These are phyloP conservation scores for Antigone vipio DNA, from an alignment of 2,113 vertebrate genomes.

Conservation along the genomic window DNA sequence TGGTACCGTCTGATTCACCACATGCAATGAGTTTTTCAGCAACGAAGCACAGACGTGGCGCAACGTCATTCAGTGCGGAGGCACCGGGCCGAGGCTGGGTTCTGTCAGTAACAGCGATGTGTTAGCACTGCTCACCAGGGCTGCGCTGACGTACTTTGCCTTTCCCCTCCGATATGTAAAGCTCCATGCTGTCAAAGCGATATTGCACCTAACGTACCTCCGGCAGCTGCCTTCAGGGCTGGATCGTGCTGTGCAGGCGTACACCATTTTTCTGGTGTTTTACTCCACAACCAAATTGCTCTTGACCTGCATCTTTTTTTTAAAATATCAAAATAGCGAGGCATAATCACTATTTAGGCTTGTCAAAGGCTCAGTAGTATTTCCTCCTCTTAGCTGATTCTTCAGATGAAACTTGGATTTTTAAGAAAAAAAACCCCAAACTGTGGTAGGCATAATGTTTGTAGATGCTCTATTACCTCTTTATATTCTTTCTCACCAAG, in stretches of 20 bases:
- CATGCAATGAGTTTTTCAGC: background rate
- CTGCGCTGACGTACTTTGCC: background rate
- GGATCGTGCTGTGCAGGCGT: background rate
- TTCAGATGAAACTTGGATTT: background rate
- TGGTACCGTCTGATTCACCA: background rate
- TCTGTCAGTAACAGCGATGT: background rate
- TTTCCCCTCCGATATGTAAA: background rate
- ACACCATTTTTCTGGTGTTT: background rate
- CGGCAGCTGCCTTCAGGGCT: background rate
- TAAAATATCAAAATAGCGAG: background rate
- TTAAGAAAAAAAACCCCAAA: background rate
- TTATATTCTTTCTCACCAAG: background rate
- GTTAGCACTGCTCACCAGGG: background rate
- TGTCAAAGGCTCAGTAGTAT: background rate
- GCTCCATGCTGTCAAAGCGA: background rate
- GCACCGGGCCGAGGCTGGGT: background rate
- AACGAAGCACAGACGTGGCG: background rate
- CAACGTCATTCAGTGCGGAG: background rate
- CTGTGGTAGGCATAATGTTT: background rate
- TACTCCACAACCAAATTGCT: background rate
- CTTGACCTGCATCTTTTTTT: background rate
- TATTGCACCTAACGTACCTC: background rate
- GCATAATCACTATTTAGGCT: background rate
- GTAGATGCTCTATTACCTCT: background rate
- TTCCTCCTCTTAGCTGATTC: background rate